Evolutionary conservation across 2,797 vertebrate genomes (phyloP), one percentile per base, ranked within the genome.

Genomic region (Miichthys miiuy): DNA sequence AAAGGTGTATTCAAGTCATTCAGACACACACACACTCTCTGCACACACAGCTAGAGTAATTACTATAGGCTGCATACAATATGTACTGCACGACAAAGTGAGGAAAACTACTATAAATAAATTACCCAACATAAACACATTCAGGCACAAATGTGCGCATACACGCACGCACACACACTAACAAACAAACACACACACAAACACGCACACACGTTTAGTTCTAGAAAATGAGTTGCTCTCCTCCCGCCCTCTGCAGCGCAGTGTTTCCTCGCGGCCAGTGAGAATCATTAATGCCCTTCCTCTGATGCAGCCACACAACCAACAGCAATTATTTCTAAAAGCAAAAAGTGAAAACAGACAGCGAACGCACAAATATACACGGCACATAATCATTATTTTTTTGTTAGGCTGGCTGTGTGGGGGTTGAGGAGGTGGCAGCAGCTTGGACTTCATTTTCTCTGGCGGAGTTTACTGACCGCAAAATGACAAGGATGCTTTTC

Each of bases 241-340:
- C 80, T 80, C 64, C 76, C 46, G 72, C 79, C 87, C 82, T 90
- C 83, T 80, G 72, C 77, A 75, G 82, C 56, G 63, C 81, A 65
- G 72, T 18, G 62, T 83, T 93, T 93, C 91, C 90, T 92, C 81
- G 68, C 77, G 74, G 88, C 87, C 89, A 86, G 88, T 77, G 86
- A 91, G 90, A 93, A 91, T 95, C 93, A 93, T 95, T 95, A 94
- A 89, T 87, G 89, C 79, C 90, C 90, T 92, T 90, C 86, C 84
- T 94, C 90, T 91, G 92, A 93, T 93, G 86, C 84, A 80, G 87
- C 91, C 85, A 81, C 87, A 94, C 91, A 90, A 93, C 90, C 91
- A 92, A 93, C 88, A 94, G 92, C 94, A 96, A 95, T 96, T 96
- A 95, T 94, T 95, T 94, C 91, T 93, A 94, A 94, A 94, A 94